phyloP scores from a whole-genome alignment of 2,888 invertebrate genomes.

The Drosophila villosipedis region DNA sequence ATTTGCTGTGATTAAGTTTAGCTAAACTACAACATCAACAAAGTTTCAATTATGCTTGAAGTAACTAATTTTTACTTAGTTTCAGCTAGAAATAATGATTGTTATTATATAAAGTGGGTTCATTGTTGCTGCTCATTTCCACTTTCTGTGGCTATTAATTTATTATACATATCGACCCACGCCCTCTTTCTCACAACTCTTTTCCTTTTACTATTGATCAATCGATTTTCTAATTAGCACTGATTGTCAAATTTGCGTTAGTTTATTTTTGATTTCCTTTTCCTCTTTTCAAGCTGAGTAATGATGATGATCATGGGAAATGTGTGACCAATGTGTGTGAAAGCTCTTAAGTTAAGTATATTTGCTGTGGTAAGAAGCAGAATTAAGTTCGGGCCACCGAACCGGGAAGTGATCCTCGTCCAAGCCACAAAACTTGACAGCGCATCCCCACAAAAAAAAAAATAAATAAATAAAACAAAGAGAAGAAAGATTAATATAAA shows the following conservation, averaged over 20 bases:
- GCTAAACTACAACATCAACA: background rate
- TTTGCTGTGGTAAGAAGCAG: background rate
- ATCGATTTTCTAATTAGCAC: slow-evolving; percentile 69
- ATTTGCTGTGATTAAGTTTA: background rate
- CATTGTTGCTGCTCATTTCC: background rate
- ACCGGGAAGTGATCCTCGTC: slow-evolving; percentile 50
- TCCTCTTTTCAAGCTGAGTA: slow-evolving; percentile 19
- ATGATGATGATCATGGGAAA: background rate
- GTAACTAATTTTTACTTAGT: background rate
- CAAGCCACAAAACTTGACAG: background rate
- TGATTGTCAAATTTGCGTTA: slow-evolving; percentile 55
- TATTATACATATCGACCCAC: background rate
- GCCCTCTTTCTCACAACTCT: background rate
- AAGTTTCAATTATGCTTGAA: background rate
- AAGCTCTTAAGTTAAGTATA: background rate
- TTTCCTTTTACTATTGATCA: slow-evolving; percentile 49
- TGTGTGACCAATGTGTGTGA: slow-evolving; percentile 25
- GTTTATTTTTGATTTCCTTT: slow-evolving; percentile 17
- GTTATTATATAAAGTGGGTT: background rate
- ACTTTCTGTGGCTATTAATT: background rate
- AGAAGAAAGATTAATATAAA: background rate
- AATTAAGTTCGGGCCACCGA: slow-evolving; percentile 44
- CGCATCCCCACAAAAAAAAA: slow-evolving; percentile 4
- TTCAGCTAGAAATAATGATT: background rate
- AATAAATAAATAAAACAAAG: background rate